phyloP scores from a whole-genome alignment of 2,888 invertebrate species.

The Eupithecia subumbrata region DNA sequence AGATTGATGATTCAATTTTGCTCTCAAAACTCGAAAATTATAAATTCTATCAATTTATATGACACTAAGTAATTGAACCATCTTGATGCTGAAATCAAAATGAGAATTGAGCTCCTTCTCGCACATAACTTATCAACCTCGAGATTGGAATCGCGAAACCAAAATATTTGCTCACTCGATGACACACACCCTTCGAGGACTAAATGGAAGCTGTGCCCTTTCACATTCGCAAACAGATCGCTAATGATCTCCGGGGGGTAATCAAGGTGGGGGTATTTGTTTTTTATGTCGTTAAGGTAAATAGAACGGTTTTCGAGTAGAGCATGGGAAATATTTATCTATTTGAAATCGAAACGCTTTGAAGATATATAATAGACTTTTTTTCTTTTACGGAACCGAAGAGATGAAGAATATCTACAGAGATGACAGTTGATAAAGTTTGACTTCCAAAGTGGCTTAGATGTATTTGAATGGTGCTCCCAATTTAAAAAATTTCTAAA shows the following conservation, averaged over 20 bases:
- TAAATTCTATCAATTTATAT: background rate
- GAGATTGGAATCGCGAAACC: conserved; percentile 33
- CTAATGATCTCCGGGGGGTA: conserved; percentile 31
- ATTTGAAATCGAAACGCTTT: conserved; percentile 2
- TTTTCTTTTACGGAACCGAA: background rate
- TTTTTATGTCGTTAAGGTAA: conserved; percentile 31
- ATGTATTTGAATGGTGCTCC: background rate
- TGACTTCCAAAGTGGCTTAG: background rate
- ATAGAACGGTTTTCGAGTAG: conserved; percentile 22
- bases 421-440: background rate
- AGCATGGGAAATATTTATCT: background rate
- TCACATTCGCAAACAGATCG: conserved; percentile 34
- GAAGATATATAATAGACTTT: background rate
- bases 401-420: background rate
- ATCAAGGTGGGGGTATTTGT: conserved; percentile 29
- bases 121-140: conserved; percentile 28
- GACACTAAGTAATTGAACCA: background rate
- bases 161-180: conserved; percentile 44
- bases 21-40: background rate
- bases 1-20: background rate
- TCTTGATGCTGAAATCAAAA: conserved; percentile 1
- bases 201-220: conserved; percentile 34
- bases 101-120: background rate
- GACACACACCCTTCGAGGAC: conserved; percentile 30
- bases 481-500: conserved; percentile 8